Evolutionary conservation across 2,797 vertebrate genomes (phyloP).

Genomic region (Sparidentex hasta): DNA sequence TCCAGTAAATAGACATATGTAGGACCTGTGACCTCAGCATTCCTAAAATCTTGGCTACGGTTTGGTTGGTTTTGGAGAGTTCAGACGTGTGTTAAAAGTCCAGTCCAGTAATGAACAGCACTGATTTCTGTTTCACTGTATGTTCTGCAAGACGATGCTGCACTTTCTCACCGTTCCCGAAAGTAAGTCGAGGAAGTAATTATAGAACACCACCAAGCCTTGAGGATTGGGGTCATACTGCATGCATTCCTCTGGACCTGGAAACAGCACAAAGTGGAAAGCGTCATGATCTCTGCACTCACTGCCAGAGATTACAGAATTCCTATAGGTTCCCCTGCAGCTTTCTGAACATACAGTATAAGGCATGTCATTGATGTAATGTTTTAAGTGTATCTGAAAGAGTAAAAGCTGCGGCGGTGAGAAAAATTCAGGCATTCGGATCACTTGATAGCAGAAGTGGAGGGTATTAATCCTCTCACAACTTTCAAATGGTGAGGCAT

Average conservation of each 20-base stretch:
- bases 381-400: conserved; percentile 17
- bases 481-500: background rate
- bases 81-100: background rate
- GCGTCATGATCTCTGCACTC: conserved; percentile 9
- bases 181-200: conserved; percentile 88
- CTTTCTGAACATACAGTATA: conserved; percentile 15
- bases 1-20: background rate
- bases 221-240: conserved; percentile 76
- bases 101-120: background rate
- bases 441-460: background rate
- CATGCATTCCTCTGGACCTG: conserved; percentile 71
- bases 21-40: background rate
- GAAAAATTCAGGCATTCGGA: conserved; percentile 2
- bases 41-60: background rate
- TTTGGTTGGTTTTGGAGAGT: background rate
- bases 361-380: background rate
- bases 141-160: background rate
- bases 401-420: conserved; percentile 10
- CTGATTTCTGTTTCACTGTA: background rate
- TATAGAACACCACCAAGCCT: conserved; percentile 82
- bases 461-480: conserved; percentile 2
- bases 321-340: conserved; percentile 13
- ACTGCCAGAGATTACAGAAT: conserved; percentile 7
- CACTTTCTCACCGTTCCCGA: conserved; percentile 88
- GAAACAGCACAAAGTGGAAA: conserved; percentile 36